A percentile compares a stretch with the other conserved stretches of the same genome.
These are phyloP conservation scores for Argopecten irradians DNA, from an alignment of 1,140 invertebrate genomes.

Conservation along the genomic window DNA sequence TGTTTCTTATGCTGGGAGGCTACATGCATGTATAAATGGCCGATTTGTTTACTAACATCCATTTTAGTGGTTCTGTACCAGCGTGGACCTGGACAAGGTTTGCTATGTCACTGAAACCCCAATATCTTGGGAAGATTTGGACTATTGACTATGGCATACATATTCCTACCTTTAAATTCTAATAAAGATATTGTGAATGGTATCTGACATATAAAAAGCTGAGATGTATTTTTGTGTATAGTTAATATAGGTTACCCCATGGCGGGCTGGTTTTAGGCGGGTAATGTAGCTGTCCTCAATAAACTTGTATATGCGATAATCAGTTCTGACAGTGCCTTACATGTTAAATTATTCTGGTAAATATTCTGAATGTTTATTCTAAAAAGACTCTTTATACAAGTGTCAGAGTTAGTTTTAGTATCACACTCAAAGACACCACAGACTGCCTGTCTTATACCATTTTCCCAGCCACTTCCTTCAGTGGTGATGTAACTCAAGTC, in stretches of 20 bases:
- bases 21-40: too few relatives aligned
- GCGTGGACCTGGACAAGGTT: too few relatives aligned
- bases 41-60: neutral
- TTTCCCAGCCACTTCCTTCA: neutral
- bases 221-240: neutral
- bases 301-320: neutral
- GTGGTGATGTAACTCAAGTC: too few relatives aligned
- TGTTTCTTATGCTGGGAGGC: too few relatives aligned
- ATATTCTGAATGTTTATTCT: too few relatives aligned
- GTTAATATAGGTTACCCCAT: neutral
- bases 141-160: neutral
- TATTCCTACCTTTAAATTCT: neutral
- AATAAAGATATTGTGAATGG: neutral
- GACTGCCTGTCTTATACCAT: too few relatives aligned
- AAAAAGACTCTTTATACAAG: too few relatives aligned
- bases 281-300: neutral
- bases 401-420: too few relatives aligned
- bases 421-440: too few relatives aligned
- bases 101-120: neutral
- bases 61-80: neutral
- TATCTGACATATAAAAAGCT: neutral
- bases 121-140: neutral
- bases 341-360: too few relatives aligned
- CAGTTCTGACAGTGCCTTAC: too few relatives aligned
- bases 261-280: neutral